Base-by-base conservation (phyloP, 2,888 invertebrate genomes). In the Oscheius sp. region DNA sequence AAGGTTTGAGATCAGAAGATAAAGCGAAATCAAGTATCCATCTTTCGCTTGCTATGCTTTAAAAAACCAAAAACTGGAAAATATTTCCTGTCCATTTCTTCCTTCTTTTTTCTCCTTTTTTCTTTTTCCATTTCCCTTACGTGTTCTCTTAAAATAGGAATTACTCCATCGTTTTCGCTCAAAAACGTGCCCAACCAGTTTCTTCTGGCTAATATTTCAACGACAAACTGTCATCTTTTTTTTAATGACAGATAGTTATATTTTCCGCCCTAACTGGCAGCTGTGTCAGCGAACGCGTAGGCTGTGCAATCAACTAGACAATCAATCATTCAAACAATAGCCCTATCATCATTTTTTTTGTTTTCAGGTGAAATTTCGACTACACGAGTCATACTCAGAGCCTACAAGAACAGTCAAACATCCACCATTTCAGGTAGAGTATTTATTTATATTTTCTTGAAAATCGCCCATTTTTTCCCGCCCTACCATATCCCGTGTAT, bases 341-440 rank as follows among this genome's bases (percentile, higher is more conserved):
- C 14, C 36, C 8, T 56, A 14, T 28, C 20, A 41, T 41, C 41
- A 41, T 41, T 41, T 20, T 4, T 12, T 20, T 17, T 44, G 26
- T 32, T 57, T 67, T 50, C 41, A 67, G 67, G 62, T 67, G 36
- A 47, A 38, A 32, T 61, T 67, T 54, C 20, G 12, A n/a, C 44
- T 67, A 12, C 67, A 67, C 54, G 50, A 61, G 12, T 51, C 67
- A 3, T 67, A 41, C 45, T n/a, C 17, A n/a, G 26, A 62, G n/a
- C 41, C 61, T 17, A 17, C 26, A 12, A 26, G 67, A 36, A 61
- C 26, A 20, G 41, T 67, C 3, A 24, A 44, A 20, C 50, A 67
- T 2, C 50, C 67, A 1, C 67, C 67, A 22, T 67, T 67, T 54
- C 50, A 67, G 32, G 62, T 62, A 8, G 24, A 26, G n/a, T n/a